A percentile compares a stretch with the other conserved stretches of the same genome.
Conservation (phyloP, 2,113 vertebrate genomes). For the Crotalus viridis region DNA sequence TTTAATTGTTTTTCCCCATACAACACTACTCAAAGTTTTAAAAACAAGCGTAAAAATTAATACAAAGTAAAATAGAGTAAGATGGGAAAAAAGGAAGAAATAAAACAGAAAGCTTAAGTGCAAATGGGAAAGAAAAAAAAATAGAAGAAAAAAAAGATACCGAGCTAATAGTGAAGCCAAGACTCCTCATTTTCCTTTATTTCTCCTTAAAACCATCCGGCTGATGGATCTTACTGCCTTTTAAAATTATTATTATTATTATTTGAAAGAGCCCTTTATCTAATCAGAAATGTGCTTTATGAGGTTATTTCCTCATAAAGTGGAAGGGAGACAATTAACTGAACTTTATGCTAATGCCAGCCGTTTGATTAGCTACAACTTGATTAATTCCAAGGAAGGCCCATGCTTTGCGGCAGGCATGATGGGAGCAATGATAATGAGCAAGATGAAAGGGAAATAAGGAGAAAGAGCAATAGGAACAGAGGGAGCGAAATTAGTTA, state of each 20-base stretch:
- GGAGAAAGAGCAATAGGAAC: constrained; percentile 35
- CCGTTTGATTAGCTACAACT: constrained; percentile 48
- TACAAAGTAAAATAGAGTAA: not conserved
- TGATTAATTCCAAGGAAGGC: constrained; percentile 42
- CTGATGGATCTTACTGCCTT: not conserved
- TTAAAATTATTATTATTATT: not conserved
- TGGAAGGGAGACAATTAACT: constrained; percentile 28
- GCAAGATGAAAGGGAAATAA: constrained; percentile 43
- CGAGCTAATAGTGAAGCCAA: not conserved
- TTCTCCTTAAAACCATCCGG: not conserved
- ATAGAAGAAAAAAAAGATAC: not conserved
- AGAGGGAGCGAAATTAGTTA: constrained; percentile 29
- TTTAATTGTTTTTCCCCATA: not conserved
- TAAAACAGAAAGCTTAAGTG: not conserved
- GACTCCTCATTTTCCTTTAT: not conserved
- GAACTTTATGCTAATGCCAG: constrained; percentile 36
- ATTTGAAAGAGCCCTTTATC: constrained; percentile 11
- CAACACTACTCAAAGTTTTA: not conserved
- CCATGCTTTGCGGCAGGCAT: constrained; percentile 24
- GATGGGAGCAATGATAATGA: constrained; percentile 30
- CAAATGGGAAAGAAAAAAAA: not conserved
- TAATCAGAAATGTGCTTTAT: constrained; percentile 19
- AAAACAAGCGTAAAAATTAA: not conserved
- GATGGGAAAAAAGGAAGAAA: not conserved
- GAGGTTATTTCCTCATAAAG: constrained; percentile 40